phyloP scores from a whole-genome alignment of 2,113 vertebrate genomes.

The Chloropsis cyanopogon region DNA sequence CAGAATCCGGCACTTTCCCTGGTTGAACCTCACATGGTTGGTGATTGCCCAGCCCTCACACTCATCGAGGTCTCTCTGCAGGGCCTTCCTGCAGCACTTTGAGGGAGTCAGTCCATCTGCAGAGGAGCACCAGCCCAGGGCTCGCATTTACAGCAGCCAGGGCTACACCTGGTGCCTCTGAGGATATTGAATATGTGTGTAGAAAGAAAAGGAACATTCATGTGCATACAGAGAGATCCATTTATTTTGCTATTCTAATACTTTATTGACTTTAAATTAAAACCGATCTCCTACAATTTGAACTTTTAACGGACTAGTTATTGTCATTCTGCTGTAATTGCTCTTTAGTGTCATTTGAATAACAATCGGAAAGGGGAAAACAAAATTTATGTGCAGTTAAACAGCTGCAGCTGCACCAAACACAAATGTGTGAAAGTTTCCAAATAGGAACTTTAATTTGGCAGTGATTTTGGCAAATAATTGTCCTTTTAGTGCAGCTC shows the following conservation, averaged over 20 bases:
- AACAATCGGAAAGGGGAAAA: slow-evolving; percentile 56
- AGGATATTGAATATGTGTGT: accelerated
- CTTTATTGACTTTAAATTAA: slow-evolving; percentile 57
- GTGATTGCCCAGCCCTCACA: neutral
- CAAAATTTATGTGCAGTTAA: slow-evolving; percentile 66
- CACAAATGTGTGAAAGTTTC: slow-evolving; percentile 63
- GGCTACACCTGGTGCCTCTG: neutral
- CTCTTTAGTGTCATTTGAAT: slow-evolving; percentile 58
- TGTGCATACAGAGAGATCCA: neutral
- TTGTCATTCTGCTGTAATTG: slow-evolving; percentile 57
- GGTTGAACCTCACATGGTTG: neutral
- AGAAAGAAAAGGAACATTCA: neutral
- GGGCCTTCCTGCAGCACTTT: neutral
- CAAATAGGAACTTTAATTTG: slow-evolving; percentile 65
- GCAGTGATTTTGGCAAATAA: slow-evolving; percentile 62
- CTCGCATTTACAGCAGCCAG: neutral
- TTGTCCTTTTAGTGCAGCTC: slow-evolving; percentile 52
- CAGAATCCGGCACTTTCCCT: neutral
- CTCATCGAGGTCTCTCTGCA: neutral
- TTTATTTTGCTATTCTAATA: slow-evolving; percentile 16
- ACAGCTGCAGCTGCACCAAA: slow-evolving; percentile 70
- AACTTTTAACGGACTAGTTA: slow-evolving; percentile 49
- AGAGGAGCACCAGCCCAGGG: neutral
- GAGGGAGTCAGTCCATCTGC: neutral
- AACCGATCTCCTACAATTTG: slow-evolving; percentile 20